A percentile compares a stretch with the other conserved stretches of the same genome.
Evolutionary conservation across 2,113 vertebrate genomes (phyloP).

Genomic region (Mormoops blainvillei): DNA sequence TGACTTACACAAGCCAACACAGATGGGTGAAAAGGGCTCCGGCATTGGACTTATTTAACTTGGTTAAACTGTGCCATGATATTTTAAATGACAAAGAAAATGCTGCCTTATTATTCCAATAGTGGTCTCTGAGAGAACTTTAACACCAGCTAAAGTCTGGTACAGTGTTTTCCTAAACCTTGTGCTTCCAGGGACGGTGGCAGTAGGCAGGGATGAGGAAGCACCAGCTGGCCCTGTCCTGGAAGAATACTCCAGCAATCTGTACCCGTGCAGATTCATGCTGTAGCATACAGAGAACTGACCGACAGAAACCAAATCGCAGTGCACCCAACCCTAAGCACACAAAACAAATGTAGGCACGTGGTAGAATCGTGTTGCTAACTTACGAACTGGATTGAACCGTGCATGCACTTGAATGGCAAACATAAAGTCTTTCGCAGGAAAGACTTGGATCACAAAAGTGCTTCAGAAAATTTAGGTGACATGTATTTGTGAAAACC

Average conservation of each 20-base stretch:
- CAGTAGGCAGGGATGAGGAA: background rate
- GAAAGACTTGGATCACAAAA: background rate
- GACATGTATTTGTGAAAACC: background rate
- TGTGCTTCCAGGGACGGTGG: background rate
- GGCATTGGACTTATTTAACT: background rate
- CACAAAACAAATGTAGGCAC: background rate
- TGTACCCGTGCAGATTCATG: background rate
- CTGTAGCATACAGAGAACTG: background rate
- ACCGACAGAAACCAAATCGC: background rate
- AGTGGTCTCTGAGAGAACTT: background rate
- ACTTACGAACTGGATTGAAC: background rate
- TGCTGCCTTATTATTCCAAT: accelerated
- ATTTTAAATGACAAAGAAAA: background rate
- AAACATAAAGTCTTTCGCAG: background rate
- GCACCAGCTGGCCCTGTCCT: background rate
- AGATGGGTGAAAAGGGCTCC: background rate
- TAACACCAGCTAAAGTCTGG: background rate
- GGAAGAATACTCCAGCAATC: background rate
- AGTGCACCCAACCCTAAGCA: background rate
- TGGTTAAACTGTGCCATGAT: background rate
- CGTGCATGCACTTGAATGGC: background rate
- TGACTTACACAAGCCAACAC: background rate
- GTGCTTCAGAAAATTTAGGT: background rate
- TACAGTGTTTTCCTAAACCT: background rate
- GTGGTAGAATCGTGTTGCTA: background rate